Evolutionary conservation across 2,888 invertebrate genomes (phyloP), one percentile per base, ranked within the genome.

Genomic region (Acutogordius australiensis): DNA sequence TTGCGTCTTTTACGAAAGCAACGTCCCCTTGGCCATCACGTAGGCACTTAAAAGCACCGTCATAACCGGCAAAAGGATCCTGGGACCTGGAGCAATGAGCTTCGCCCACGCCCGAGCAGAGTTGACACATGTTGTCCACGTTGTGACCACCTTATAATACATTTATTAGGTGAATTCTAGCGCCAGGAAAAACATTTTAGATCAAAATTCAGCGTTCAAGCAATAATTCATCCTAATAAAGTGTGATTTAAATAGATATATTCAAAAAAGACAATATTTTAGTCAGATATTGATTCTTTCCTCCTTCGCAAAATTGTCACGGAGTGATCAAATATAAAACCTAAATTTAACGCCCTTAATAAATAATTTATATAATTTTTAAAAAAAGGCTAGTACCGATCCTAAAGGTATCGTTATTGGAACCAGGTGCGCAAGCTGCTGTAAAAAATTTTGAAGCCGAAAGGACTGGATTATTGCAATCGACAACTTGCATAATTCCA

Each of bases 31-130:
- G 18, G 28, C 58, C 58, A 28, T 57, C 29, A 4, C 28, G 4
- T 29, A 57, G 29, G 29, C 58, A 57, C 18, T 57, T 57, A 18
- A 57, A 57, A 8, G 58, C 58, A 4, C 58, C 58, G 13, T 29
- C 26, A 29, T 57, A 28, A 4, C 29, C 30, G 58, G 29, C 58
- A 57, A 18, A 57, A 4, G 28, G 28, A 29, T 57, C 58, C 0
- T 83, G 82, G 4, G 58, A 27, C 8, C 13, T 51, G 18, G 28
- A 28, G 26, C 58, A 57, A 23, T n/a, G 26, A 4, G 4, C 8
- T 8, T 29, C 58, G 13, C 58, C 58, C 4, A 2, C 4, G 4
- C 58, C 58, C 28, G 28, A 13, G 30, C 58, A 57, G 2, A 57
- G 23, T 57, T 27, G 28, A 23, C 58, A 57, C 30, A 30, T 30